These are phyloP conservation scores for Drosophila mimetica DNA, from an alignment of 2,888 invertebrate species.

Conservation along the genomic window DNA sequence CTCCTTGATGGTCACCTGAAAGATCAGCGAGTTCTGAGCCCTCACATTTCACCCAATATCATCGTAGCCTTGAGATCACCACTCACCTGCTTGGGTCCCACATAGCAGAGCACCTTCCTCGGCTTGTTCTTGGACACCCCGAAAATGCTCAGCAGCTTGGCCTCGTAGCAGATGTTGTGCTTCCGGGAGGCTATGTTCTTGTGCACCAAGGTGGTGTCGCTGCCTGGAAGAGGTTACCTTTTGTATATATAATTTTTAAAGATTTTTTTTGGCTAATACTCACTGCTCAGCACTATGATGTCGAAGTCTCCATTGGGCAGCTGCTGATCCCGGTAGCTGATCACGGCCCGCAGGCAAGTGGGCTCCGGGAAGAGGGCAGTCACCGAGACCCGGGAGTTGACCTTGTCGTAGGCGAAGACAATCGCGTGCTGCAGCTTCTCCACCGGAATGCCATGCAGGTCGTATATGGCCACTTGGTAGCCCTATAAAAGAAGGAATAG, in stretches of 20 bases:
- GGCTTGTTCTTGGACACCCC: slow-evolving; percentile 87
- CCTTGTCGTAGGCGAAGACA: slow-evolving; percentile 90
- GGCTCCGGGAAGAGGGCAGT: slow-evolving; percentile 91
- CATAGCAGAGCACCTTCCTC: slow-evolving; percentile 94
- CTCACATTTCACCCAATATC: slow-evolving; percentile 53
- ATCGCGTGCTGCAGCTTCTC: slow-evolving; percentile 86
- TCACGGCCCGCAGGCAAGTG: slow-evolving; percentile 92
- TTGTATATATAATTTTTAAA: not conserved
- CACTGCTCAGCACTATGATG: slow-evolving; percentile 95
- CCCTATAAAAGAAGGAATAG: slow-evolving; percentile 85
- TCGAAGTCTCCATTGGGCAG: slow-evolving; percentile 96
- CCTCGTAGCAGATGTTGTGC: slow-evolving; percentile 94
- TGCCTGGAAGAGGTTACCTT: slow-evolving; percentile 84
- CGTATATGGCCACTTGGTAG: slow-evolving; percentile 87
- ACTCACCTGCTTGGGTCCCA: slow-evolving; percentile 92
- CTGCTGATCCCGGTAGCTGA: slow-evolving; percentile 90
- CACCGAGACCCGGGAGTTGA: slow-evolving; percentile 91
- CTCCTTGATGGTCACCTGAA: slow-evolving; percentile 93
- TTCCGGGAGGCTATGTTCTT: slow-evolving; percentile 94
- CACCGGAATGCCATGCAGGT: slow-evolving; percentile 87
- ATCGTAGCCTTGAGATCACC: not conserved
- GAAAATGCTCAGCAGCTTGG: slow-evolving; percentile 88
- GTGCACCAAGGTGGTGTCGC: slow-evolving; percentile 92
- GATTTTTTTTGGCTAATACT: slow-evolving; percentile 78
- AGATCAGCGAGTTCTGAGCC: slow-evolving; percentile 83